Evolutionary conservation across 2,888 invertebrate species (phyloP).

Genomic region (Athrips mouffetella): DNA sequence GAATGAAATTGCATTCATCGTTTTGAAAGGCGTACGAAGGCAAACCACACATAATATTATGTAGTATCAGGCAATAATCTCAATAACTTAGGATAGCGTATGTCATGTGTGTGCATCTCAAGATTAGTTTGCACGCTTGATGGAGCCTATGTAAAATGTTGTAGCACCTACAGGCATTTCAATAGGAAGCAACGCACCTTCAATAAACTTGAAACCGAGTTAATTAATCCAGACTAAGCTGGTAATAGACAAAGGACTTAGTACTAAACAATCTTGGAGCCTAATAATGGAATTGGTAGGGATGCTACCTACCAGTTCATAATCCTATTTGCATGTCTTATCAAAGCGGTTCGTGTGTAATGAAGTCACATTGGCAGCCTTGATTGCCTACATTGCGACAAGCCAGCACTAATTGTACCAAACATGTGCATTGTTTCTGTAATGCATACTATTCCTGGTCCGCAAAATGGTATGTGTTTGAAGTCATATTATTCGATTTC

Average conservation of each 20-base stretch:
- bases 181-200: slow-evolving; percentile 36
- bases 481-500: not conserved
- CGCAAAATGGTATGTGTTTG: not conserved
- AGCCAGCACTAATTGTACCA: not conserved
- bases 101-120: too few relatives aligned
- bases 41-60: too few relatives aligned
- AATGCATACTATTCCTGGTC: not conserved
- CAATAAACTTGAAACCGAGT: slow-evolving; percentile 47
- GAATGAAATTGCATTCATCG: too few relatives aligned
- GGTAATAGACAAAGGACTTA: slow-evolving; percentile 59
- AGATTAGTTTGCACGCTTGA: too few relatives aligned
- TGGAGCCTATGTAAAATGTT: too few relatives aligned
- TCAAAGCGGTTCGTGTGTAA: slow-evolving; percentile 58
- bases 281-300: slow-evolving; percentile 40
- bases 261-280: slow-evolving; percentile 46
- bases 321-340: slow-evolving; percentile 67
- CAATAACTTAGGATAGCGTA: too few relatives aligned
- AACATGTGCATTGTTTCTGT: slow-evolving; percentile 1
- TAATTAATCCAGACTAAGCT: slow-evolving; percentile 49
- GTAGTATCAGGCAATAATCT: too few relatives aligned
- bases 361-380: slow-evolving; percentile 53
- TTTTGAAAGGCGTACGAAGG: too few relatives aligned
- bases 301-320: slow-evolving; percentile 39
- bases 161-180: too few relatives aligned
- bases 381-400: slow-evolving; percentile 37